Conservation (phyloP, 2,797 vertebrate genomes). For the Poecilia picta region DNA sequence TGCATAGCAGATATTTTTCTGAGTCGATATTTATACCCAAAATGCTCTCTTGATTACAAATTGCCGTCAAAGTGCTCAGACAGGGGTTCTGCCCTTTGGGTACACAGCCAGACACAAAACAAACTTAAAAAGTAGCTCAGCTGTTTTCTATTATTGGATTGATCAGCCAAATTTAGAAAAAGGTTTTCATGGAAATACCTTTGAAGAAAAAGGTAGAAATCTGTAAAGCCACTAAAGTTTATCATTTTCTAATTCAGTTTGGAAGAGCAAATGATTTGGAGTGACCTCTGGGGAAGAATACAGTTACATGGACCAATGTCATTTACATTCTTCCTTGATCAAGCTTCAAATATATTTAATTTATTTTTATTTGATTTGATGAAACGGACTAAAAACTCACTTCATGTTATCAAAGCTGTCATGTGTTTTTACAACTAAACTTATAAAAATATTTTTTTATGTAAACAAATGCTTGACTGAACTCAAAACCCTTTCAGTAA, state of each 20-base stretch:
- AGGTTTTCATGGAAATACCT: not conserved
- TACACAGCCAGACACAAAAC: not conserved
- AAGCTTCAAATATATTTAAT: not conserved
- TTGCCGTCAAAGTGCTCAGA: constrained; percentile 9
- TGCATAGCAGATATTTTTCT: not conserved
- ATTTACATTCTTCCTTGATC: not conserved
- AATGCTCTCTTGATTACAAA: constrained; percentile 34
- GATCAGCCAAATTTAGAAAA: not conserved
- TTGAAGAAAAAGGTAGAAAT: not conserved
- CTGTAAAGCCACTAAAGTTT: not conserved
- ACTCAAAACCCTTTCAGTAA: not conserved
- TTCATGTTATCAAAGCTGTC: not conserved
- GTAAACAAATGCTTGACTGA: not conserved
- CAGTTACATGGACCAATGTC: not conserved
- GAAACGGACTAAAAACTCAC: not conserved
- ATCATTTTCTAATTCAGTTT: not conserved
- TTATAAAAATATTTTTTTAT: not conserved
- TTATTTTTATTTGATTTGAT: not conserved
- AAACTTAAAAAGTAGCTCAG: not conserved
- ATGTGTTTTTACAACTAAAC: not conserved
- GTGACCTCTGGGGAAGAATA: not conserved
- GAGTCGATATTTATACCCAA: constrained; percentile 5
- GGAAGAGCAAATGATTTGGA: not conserved
- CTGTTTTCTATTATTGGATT: not conserved
- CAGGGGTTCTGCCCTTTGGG: constrained; percentile 9